A percentile compares a stretch with the other conserved stretches of the same genome.
Evolutionary conservation across 2,888 invertebrate species (phyloP).

Genomic region (Cinara cedri): DNA sequence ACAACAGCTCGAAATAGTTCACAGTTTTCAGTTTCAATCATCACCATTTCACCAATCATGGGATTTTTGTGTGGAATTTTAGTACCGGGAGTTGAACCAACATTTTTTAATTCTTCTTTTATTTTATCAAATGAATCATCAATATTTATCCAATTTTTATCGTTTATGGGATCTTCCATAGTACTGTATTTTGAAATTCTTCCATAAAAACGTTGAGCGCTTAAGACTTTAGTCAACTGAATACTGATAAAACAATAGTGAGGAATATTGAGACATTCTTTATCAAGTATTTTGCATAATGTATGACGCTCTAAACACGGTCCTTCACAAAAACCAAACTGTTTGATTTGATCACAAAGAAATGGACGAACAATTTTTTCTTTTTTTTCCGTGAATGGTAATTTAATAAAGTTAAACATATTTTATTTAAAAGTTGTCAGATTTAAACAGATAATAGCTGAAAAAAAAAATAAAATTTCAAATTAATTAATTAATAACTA

Average conservation of each 20-base stretch:
- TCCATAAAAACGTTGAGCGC: slow-evolving; percentile 41
- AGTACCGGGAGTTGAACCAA: background rate
- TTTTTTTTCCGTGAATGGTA: background rate
- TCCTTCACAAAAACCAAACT: slow-evolving; percentile 46
- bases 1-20: slow-evolving; percentile 38
- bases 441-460: background rate
- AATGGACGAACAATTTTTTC: background rate
- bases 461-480: slow-evolving; percentile 13
- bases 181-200: slow-evolving; percentile 45
- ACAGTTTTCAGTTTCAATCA: slow-evolving; percentile 25
- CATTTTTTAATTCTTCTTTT: slow-evolving; percentile 24
- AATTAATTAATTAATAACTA: background rate
- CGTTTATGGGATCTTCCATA: slow-evolving; percentile 16
- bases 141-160: slow-evolving; percentile 20
- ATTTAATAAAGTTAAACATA: slow-evolving; percentile 35
- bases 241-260: slow-evolving; percentile 21
- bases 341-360: slow-evolving; percentile 42
- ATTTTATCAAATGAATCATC: slow-evolving; percentile 25
- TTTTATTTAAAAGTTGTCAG: background rate
- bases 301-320: slow-evolving; percentile 29
- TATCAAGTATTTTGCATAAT: slow-evolving; percentile 36
- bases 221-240: slow-evolving; percentile 15
- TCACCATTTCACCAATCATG: slow-evolving; percentile 38
- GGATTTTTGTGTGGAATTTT: slow-evolving; percentile 22
- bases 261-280: slow-evolving; percentile 33